Conservation (phyloP, 2,113 vertebrate species). For the Ivindomyrus marchei region DNA sequence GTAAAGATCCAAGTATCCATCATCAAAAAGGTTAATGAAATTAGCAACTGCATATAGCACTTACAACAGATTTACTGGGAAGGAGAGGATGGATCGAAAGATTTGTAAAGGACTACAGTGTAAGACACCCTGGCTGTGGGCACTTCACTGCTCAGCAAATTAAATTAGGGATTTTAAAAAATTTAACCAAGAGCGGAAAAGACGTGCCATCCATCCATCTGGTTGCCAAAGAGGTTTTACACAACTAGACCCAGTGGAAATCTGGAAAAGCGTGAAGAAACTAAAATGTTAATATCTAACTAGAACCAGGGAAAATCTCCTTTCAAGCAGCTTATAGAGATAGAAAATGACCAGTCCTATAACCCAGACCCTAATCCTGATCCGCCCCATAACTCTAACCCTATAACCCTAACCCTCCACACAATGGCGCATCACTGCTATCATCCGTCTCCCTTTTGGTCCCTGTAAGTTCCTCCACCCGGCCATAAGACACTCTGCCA, state of each 20-base stretch:
- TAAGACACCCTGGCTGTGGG: background rate
- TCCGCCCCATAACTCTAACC: background rate
- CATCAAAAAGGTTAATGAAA: background rate
- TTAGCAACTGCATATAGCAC: background rate
- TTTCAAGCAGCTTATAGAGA: background rate
- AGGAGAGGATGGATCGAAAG: background rate
- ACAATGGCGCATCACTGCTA: background rate
- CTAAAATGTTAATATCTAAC: background rate
- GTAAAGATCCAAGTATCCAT: background rate
- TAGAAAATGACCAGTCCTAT: background rate
- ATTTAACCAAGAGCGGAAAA: background rate
- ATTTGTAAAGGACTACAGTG: background rate
- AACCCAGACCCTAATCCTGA: background rate
- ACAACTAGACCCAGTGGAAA: background rate
- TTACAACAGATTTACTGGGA: background rate
- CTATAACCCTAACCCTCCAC: background rate
- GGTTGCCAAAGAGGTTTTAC: background rate
- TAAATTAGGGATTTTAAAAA: background rate
- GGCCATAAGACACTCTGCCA: background rate
- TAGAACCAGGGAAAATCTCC: background rate
- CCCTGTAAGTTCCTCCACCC: background rate
- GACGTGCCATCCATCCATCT: background rate
- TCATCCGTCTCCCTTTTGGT: background rate
- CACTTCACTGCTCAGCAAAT: background rate
- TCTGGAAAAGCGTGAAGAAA: background rate